These are phyloP conservation scores for Azorinus chamasolen DNA, from an alignment of 2,888 invertebrate genomes.

Conservation along the genomic window DNA sequence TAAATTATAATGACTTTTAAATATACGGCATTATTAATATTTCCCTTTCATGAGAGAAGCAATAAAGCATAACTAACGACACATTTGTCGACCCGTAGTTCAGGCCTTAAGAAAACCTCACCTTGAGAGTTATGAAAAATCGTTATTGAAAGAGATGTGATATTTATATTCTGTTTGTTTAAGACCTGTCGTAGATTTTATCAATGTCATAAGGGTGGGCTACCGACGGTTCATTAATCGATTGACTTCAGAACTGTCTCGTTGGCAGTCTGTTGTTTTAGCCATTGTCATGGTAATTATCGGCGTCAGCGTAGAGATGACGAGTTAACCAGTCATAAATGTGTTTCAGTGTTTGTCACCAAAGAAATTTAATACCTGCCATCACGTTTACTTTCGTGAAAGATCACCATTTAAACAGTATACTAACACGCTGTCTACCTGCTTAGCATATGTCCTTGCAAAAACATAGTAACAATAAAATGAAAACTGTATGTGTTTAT, in stretches of 20 bases:
- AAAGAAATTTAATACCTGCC: no score
- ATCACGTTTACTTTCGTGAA: no score
- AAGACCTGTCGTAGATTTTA: constrained; percentile 43
- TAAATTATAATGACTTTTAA: no score
- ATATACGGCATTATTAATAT: no score
- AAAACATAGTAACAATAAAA: no score
- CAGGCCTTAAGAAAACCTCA: constrained; percentile 11
- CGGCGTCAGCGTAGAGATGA: constrained; percentile 4
- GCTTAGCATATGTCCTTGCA: no score
- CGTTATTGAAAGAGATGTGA: constrained; percentile 30
- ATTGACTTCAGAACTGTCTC: constrained; percentile 28
- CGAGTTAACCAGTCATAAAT: constrained; percentile 8
- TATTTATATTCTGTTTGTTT: constrained; percentile 52
- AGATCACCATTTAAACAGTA: no score
- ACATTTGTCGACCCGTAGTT: no score
- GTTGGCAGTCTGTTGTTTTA: constrained; percentile 45
- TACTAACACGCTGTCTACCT: no score
- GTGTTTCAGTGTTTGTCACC: not conserved
- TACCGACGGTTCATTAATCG: constrained; percentile 32
- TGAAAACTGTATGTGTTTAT: no score
- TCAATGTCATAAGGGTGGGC: constrained; percentile 30
- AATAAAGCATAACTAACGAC: no score
- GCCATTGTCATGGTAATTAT: constrained; percentile 42
- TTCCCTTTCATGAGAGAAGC: no score
- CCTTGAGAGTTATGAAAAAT: constrained; percentile 32